These are phyloP conservation scores for Cylindroiulus punctatus DNA, from an alignment of 2,888 invertebrate species.

Conservation along the genomic window DNA sequence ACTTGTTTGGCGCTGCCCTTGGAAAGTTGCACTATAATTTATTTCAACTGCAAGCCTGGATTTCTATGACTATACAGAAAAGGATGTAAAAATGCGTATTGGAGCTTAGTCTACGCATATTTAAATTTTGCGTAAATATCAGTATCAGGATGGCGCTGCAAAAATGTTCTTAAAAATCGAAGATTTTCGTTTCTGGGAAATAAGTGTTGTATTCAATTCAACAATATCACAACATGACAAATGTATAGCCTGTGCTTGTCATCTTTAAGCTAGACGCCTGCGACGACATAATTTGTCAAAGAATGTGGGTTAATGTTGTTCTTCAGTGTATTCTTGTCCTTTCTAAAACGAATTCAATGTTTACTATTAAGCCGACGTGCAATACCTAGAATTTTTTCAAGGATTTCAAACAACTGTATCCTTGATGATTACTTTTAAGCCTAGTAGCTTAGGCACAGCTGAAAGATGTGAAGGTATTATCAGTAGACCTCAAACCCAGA, in stretches of 20 bases:
- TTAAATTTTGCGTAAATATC: too few relatives aligned
- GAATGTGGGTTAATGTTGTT: background rate
- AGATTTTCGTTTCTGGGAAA: too few relatives aligned
- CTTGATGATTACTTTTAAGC: background rate
- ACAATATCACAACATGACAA: too few relatives aligned
- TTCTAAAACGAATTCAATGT: background rate
- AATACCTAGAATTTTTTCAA: background rate
- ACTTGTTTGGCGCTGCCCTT: background rate
- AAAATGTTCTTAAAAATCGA: too few relatives aligned
- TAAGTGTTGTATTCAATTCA: too few relatives aligned
- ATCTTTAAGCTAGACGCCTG: too few relatives aligned
- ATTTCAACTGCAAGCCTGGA: background rate
- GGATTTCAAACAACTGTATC: conserved; percentile 20
- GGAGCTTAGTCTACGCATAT: too few relatives aligned
- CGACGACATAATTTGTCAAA: background rate
- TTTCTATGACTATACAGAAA: background rate
- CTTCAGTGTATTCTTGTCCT: background rate
- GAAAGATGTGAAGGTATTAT: background rate
- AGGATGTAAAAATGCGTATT: too few relatives aligned
- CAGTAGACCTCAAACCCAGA: background rate
- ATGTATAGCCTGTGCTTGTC: too few relatives aligned
- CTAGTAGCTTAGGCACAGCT: background rate
- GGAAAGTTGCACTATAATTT: background rate
- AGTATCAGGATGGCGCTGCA: too few relatives aligned
- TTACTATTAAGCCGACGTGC: background rate